These are phyloP conservation scores for Trichechus manatus DNA, from an alignment of 2,113 vertebrate species.

Conservation along the genomic window DNA sequence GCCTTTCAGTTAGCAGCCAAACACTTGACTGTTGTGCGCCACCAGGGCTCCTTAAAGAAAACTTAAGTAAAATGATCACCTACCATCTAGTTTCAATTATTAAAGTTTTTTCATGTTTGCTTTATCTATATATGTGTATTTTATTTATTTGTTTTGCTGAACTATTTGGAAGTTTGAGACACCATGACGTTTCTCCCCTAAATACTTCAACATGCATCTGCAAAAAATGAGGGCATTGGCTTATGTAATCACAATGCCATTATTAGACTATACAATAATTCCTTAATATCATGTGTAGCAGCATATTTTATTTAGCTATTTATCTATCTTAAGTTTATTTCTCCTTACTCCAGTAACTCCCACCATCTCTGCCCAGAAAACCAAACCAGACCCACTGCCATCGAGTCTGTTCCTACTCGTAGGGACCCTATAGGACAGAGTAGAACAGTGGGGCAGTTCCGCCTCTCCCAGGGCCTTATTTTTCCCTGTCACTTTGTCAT, in stretches of 20 bases:
- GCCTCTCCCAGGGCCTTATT: background rate
- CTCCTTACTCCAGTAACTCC: background rate
- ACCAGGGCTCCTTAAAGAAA: background rate
- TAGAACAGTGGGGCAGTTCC: too few relatives aligned
- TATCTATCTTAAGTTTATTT: rapidly evolving
- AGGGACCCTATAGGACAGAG: too few relatives aligned
- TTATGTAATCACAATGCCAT: constrained; percentile 21
- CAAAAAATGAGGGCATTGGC: constrained; percentile 41
- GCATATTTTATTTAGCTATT: background rate
- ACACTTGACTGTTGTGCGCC: too few relatives aligned
- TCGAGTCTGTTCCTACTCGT: too few relatives aligned
- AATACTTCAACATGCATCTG: background rate
- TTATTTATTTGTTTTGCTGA: constrained; percentile 48
- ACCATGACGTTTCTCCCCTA: constrained; percentile 10
- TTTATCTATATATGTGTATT: background rate
- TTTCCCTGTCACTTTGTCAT: background rate
- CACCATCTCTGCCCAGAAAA: background rate
- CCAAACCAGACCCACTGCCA: too few relatives aligned
- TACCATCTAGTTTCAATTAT: constrained; percentile 6
- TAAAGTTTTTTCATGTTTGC: background rate
- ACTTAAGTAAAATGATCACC: constrained; percentile 46
- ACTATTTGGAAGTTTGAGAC: background rate
- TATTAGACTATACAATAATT: background rate
- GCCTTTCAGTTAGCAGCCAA: too few relatives aligned
- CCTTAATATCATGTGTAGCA: constrained; percentile 33